Percentiles rank a stretch among this genome's conserved stretches.
These are phyloP conservation scores for Ctenopoma multispine DNA, from an alignment of 2,797 vertebrate genomes.

Conservation along the genomic window DNA sequence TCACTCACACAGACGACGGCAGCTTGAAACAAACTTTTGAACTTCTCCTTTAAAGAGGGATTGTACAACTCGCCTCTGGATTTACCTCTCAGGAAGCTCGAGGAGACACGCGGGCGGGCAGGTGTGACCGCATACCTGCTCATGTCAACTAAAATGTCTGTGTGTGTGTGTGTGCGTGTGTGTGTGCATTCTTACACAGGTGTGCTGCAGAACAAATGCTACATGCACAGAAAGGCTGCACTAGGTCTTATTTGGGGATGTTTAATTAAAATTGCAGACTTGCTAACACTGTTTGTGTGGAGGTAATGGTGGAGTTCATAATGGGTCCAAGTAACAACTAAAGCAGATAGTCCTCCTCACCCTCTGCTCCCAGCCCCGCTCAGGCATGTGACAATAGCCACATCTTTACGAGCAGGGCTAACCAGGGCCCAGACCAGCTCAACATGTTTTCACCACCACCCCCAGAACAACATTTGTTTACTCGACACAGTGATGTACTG, in stretches of 20 bases:
- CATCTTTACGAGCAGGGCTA: conserved; percentile 20
- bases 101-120: conserved; percentile 30
- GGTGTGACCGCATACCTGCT: conserved; percentile 63
- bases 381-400: conserved; percentile 65
- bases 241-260: background rate
- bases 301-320: background rate
- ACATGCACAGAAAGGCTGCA: background rate
- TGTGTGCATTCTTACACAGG: conserved; percentile 15
- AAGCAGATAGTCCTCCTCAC: conserved; percentile 51
- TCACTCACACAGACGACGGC: conserved; percentile 9
- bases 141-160: conserved; percentile 12
- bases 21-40: conserved; percentile 44
- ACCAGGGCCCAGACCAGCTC: conserved; percentile 49
- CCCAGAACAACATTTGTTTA: conserved; percentile 31
- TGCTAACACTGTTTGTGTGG: background rate
- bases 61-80: conserved; percentile 34
- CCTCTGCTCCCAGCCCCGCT: conserved; percentile 58
- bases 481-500: conserved; percentile 34
- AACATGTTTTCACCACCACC: conserved; percentile 38
- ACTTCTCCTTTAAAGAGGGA: conserved; percentile 18
- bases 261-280: background rate
- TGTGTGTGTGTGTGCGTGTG: conserved; percentile 16
- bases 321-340: conserved; percentile 37
- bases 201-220: conserved; percentile 14
- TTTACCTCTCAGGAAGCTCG: conserved; percentile 70